Evolutionary conservation across 2,797 vertebrate genomes (phyloP), one percentile per base, ranked within the genome.

Genomic region (Pseudomugil tenellus): DNA sequence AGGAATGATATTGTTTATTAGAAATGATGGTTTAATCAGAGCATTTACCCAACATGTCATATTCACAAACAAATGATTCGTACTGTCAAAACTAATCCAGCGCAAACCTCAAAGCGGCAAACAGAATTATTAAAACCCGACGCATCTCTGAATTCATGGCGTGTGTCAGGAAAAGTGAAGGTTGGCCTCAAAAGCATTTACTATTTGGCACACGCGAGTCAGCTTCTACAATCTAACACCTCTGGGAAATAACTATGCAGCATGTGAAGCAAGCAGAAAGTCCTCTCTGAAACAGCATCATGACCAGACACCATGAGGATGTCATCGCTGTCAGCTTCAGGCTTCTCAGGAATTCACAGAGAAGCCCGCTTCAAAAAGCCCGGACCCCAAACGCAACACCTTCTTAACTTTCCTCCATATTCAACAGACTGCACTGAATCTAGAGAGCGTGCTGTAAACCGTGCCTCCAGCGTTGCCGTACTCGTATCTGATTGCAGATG

Each of bases 401-500:
- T 3, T 41, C 21, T 71, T 4, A 2, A 67, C 21, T 58, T 51
- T 26, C 32, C 14, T 72, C 46, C 58, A 32, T 48, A n/a, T 74
- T 72, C 62, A 28, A 68, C 72, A 35, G 60, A 69, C 32, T 25
- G 63, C 49, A 51, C 59, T 77, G 62, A 84, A 73, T 83, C 31
- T 58, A 55, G 29, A 72, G 58, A 6, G 54, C 51, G 63, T 34
- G 48, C 28, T 58, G 75, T 76, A 68, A 72, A 80, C 43, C 57
- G 66, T 32, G 56, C 35, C 59, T 67, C 70, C 39, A 70, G 41
- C 29, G 57, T 65, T 70, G 37, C 54, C 52, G 52, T 79, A 69
- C 79, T 85, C 57, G 60, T 72, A 71, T 88, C 76, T 82, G 77
- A 86, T 82, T 77, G 80, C 59, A 28, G 31, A 58, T 29, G 49